Conservation (phyloP, 2,113 vertebrate species). For the Hepsetus odoe region DNA sequence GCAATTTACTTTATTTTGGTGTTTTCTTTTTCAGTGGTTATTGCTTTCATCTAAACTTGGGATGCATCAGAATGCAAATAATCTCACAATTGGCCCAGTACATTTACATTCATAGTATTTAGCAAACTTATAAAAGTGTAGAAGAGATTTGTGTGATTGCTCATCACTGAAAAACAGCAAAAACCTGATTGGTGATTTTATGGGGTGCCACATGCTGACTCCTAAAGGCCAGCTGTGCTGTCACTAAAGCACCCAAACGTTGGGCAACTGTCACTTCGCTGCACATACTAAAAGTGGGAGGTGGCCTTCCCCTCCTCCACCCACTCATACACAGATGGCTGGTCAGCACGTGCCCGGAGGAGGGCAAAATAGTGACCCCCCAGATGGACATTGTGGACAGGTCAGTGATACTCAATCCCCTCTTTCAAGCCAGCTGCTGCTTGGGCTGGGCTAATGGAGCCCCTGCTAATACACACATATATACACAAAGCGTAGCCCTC, state of each 20-base stretch:
- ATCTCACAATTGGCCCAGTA: background rate
- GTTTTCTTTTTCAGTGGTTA: background rate
- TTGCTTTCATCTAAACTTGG: background rate
- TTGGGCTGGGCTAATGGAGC: conserved; percentile 69
- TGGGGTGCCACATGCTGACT: conserved; percentile 32
- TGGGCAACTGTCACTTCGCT: conserved; percentile 52
- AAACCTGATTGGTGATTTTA: conserved; percentile 24
- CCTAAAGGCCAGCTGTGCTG: conserved; percentile 47
- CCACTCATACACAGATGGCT: conserved; percentile 70
- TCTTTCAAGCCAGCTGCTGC: conserved; percentile 75
- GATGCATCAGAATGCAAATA: too few relatives aligned
- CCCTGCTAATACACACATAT: conserved; percentile 57
- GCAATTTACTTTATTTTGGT: background rate
- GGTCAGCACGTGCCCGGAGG: conserved; percentile 77
- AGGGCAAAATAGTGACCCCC: conserved; percentile 74
- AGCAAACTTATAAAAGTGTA: background rate
- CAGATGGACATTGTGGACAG: conserved; percentile 82
- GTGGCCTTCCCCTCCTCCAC: conserved; percentile 19
- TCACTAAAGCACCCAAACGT: conserved; percentile 37
- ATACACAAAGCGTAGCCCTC: conserved; percentile 59
- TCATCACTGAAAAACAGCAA: background rate
- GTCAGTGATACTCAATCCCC: conserved; percentile 75
- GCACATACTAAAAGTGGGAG: conserved; percentile 1
- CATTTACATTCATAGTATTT: background rate
- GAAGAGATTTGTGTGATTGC: background rate